These are phyloP conservation scores for Sinopyrophorus schimmeli DNA, from an alignment of 2,888 invertebrate genomes.

Conservation along the genomic window DNA sequence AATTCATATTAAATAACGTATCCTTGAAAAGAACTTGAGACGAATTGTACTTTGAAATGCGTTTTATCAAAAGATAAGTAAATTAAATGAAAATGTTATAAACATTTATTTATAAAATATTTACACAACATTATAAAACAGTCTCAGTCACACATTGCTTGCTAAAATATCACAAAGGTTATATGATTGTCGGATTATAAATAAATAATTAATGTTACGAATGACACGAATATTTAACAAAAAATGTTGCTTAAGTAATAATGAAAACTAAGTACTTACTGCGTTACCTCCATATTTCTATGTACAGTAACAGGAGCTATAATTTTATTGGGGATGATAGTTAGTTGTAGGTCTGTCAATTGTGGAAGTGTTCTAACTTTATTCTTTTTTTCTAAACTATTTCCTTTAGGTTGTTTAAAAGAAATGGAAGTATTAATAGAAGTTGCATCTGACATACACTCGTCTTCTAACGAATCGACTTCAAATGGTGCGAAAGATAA, in stretches of 20 bases:
- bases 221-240: conserved; percentile 22
- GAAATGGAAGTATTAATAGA: conserved; percentile 60
- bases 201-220: conserved; percentile 20
- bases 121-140: conserved; percentile 35
- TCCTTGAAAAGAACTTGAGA: background rate
- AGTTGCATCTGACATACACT: conserved; percentile 64
- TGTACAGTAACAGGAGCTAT: conserved; percentile 90
- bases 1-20: background rate
- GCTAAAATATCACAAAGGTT: conserved; percentile 37
- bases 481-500: conserved; percentile 74
- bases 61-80: background rate
- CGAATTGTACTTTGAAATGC: background rate
- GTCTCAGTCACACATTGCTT: conserved; percentile 35
- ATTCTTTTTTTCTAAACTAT: conserved; percentile 25
- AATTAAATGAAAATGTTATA: background rate
- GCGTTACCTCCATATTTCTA: conserved; percentile 81
- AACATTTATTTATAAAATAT: conserved; percentile 35
- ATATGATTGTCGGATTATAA: conserved; percentile 36
- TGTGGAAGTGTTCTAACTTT: conserved; percentile 36
- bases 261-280: conserved; percentile 40
- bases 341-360: conserved; percentile 39
- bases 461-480: conserved; percentile 60
- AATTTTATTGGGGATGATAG: conserved; percentile 56
- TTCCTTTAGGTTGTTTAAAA: conserved; percentile 41
- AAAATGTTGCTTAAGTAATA: conserved; percentile 14